Evolutionary conservation across 2,113 vertebrate genomes (phyloP).

Genomic region (Hippocampus comes): DNA sequence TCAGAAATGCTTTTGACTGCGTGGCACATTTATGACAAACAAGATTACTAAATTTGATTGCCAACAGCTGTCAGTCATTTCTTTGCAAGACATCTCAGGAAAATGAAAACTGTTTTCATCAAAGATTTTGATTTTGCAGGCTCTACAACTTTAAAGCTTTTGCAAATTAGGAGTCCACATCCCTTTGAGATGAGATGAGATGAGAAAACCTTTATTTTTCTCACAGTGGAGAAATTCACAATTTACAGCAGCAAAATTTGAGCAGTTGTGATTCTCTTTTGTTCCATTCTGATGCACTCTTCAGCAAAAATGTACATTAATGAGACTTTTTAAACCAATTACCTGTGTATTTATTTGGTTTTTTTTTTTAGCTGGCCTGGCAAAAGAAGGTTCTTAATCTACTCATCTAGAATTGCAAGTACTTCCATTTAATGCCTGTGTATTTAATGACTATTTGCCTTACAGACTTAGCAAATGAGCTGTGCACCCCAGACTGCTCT

Average conservation of each 20-base stretch:
- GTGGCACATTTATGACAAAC: slow-evolving; percentile 16
- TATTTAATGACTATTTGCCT: slow-evolving; percentile 75
- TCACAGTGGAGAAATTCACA: too few species aligned
- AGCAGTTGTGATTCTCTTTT: slow-evolving; percentile 62
- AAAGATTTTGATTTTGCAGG: slow-evolving; percentile 73
- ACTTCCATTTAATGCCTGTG: slow-evolving; percentile 75
- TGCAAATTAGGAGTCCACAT: slow-evolving; percentile 61
- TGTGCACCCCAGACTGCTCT: slow-evolving; percentile 71
- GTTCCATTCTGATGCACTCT: slow-evolving; percentile 65
- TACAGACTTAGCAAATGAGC: slow-evolving; percentile 81
- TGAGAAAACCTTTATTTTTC: too few species aligned
- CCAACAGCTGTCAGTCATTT: slow-evolving; percentile 21
- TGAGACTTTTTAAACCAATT: slow-evolving; percentile 69
- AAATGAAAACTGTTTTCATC: background rate
- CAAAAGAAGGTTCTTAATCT: slow-evolving; percentile 76
- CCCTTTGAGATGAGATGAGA: slow-evolving; percentile 36
- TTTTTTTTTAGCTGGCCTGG: slow-evolving; percentile 76
- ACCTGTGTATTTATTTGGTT: slow-evolving; percentile 72
- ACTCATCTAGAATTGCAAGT: slow-evolving; percentile 78
- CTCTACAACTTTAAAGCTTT: slow-evolving; percentile 69
- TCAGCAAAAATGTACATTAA: slow-evolving; percentile 65
- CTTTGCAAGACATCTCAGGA: slow-evolving; percentile 12
- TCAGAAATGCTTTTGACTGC: slow-evolving; percentile 22
- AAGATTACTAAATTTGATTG: slow-evolving; percentile 26
- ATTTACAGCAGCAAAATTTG: background rate